Base-by-base conservation (phyloP, 92 coral and sea anemone species). In the Epizoanthus stellaris region DNA sequence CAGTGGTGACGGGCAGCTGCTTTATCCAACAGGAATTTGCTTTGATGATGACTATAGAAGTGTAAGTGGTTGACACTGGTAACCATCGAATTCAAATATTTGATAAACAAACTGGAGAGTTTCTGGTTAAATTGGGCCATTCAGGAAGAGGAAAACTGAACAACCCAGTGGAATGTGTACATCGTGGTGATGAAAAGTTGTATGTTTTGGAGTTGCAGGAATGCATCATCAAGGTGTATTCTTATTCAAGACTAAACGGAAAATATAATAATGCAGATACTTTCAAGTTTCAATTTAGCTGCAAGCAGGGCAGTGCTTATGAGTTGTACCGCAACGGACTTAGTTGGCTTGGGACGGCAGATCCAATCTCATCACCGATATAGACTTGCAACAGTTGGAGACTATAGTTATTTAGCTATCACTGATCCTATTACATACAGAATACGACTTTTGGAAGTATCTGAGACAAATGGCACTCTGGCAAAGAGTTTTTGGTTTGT, bases 11-110 rank as follows among this genome's bases (percentile, higher is more conserved):
- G 74, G 52, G 2, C 30, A 42, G 47, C 10, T 69, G 20, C 53
- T 69, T 9, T 69, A 69, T 36, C 74, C 74, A 69, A 36, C 74
- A 36, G 74, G 52, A 40, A 54, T 69, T n/a, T 69, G 49, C 39
- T 17, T 69, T 36, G 74, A 69, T 39, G 52, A 38, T 0, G 20
- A 38, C 5, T 45, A 11, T 45, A 20, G 17, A 14, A 38, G 17
- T 36, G 13, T 69, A 43, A 4, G 74, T 69, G 16, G 15, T 47
- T 4, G 74, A 69, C 53, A 69, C 74, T 69, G 74, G 74, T 69
- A 69, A 34, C 52, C 74, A 69, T 39, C 30, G 74, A 4, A 39
- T 69, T 69, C 49, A 69, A 10, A 45, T 69, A 14, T 69, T 69
- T 34, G 15, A 20, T 9, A 42, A 34, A 39, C 13, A 0, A 10